phyloP scores from a whole-genome alignment of 2,113 vertebrate genomes.

The Albula goreensis region DNA sequence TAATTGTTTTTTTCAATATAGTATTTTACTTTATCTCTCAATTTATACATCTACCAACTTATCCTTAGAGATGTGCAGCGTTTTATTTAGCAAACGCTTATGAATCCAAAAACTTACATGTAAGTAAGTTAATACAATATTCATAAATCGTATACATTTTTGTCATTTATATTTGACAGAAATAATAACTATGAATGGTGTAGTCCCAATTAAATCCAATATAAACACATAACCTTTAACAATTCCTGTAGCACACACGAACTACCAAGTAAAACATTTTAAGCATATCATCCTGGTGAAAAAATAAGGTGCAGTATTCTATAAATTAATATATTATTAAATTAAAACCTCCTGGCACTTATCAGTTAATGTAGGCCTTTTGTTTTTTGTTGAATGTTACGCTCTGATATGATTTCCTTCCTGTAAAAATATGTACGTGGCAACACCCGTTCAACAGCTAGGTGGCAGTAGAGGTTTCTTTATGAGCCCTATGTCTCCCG shows the following conservation, averaged over 20 bases:
- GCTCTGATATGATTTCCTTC: neutral
- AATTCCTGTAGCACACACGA: neutral
- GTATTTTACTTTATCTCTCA: neutral
- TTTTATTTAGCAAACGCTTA: neutral
- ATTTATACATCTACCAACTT: neutral
- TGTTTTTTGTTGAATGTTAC: neutral
- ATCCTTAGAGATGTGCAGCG: neutral
- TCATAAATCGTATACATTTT: neutral
- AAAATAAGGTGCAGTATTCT: neutral
- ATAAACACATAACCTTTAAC: neutral
- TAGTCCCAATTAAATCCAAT: neutral
- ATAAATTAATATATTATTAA: neutral
- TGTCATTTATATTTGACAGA: neutral
- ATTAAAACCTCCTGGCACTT: neutral
- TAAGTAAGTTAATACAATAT: neutral
- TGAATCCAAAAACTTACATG: neutral
- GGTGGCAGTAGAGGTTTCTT: conserved; percentile 31
- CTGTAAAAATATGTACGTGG: neutral
- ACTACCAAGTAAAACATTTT: neutral
- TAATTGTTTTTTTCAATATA: neutral
- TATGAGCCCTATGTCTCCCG: neutral
- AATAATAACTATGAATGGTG: neutral
- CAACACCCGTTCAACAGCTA: conserved; percentile 15
- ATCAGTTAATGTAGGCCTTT: neutral
- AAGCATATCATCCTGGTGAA: neutral